Base-by-base conservation (phyloP, 2,113 vertebrate species). In the Phyllostomus discolor region DNA sequence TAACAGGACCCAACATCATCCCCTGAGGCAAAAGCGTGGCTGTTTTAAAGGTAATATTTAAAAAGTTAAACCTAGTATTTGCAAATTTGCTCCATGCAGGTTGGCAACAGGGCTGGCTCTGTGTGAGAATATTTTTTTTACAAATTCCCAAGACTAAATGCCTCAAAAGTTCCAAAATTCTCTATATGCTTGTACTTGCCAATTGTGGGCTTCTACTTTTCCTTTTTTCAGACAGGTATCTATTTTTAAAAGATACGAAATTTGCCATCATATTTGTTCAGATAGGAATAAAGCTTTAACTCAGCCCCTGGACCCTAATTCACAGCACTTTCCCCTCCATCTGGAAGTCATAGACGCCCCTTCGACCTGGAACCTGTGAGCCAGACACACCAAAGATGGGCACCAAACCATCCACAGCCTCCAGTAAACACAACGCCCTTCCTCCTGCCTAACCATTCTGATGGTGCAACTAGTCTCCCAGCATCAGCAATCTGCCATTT, bases 201-300 rank as follows among this genome's bases (percentile, higher is more conserved):
- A 88, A 69, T 26, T 19, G 46, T 72, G 41, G 28, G 46, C 5
- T 81, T 79, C 15, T 15, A 50, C 17, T 48, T 90, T 72, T 38
- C n/a, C 46, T 8, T 69, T 59, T 86, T 80, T 70, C 57, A 48
- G 28, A 84, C 3, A 73, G 90, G 7, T 62, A 31, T 96, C 66
- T 88, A 4, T 43, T 81, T 72, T 69, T 75, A 73, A 81, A 90
- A 90, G 64, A 46, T 22, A 62, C 1, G 38, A 94, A 79, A 75
- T 79, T 79, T 89, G 28, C 48, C 73, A 35, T 69, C 24, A 28
- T 52, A 85, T 73, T 33, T 87, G n/a, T n/a, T 78, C 94, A 88
- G 64, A 59, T 26, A 43, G 48, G 73, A 94, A 82, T 33, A 94
- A 95, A 97, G 28, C 38, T 80, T 88, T 24, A 96, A 76, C 28